A percentile compares a stretch with the other conserved stretches of the same genome.
These are phyloP conservation scores for Coboldia fuscipes DNA, from an alignment of 1,140 invertebrate genomes.

Conservation along the genomic window DNA sequence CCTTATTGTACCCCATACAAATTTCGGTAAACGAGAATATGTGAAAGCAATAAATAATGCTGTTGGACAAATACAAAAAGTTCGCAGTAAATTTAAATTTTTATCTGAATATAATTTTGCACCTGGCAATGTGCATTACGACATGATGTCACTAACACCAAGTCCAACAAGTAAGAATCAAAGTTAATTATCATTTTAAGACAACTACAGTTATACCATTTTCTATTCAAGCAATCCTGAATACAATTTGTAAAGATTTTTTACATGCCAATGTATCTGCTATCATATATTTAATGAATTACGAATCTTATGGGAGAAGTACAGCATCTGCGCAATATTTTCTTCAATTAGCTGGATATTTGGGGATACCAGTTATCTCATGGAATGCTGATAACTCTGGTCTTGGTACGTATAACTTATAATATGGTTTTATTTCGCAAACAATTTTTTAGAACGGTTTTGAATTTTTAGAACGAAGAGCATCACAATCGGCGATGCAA, in stretches of 20 bases:
- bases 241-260: constrained; percentile 73
- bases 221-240: constrained; percentile 43
- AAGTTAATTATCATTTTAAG: not conserved
- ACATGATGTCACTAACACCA: constrained; percentile 47
- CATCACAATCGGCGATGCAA: constrained; percentile 62
- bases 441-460: not conserved
- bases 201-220: not conserved
- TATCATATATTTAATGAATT: constrained; percentile 85
- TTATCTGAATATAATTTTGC: constrained; percentile 38
- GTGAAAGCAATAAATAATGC: constrained; percentile 39
- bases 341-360: constrained; percentile 69
- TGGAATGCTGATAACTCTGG: constrained; percentile 91
- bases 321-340: constrained; percentile 87
- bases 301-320: constrained; percentile 62
- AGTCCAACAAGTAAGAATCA: constrained; percentile 43
- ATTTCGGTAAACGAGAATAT: constrained; percentile 36
- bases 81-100: constrained; percentile 32
- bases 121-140: constrained; percentile 32
- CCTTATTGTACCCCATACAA: constrained; percentile 30
- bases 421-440: not conserved
- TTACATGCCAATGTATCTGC: constrained; percentile 71
- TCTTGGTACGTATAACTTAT: constrained; percentile 26
- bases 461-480: constrained; percentile 31
- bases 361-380: constrained; percentile 69
- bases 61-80: constrained; percentile 32